A percentile compares a stretch with the other conserved stretches of the same genome.
These are phyloP conservation scores for Plutomurus gul DNA, from an alignment of 1,140 invertebrate genomes.

Conservation along the genomic window DNA sequence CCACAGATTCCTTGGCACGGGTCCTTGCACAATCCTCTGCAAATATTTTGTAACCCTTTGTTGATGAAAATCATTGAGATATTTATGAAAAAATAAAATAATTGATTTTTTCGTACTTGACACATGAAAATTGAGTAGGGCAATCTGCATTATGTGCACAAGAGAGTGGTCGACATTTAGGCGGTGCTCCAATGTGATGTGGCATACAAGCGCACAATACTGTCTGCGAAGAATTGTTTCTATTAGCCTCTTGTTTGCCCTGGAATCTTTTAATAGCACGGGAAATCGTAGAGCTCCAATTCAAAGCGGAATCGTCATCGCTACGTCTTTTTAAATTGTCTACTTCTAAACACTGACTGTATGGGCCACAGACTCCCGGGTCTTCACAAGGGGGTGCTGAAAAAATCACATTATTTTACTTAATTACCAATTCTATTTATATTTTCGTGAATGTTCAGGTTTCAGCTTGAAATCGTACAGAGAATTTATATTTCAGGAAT, in stretches of 20 bases:
- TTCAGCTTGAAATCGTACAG: too few species aligned
- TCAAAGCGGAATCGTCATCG: slow-evolving; percentile 40
- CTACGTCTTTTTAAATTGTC: slow-evolving; percentile 57
- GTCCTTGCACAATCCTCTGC: slow-evolving; percentile 75
- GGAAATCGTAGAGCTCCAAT: slow-evolving; percentile 33
- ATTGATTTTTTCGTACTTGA: slow-evolving; percentile 60
- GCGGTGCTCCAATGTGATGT: slow-evolving; percentile 67
- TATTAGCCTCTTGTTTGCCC: slow-evolving; percentile 6
- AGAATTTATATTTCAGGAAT: not conserved
- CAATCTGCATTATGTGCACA: slow-evolving; percentile 56
- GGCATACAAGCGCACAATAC: slow-evolving; percentile 65
- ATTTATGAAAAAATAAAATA: not conserved
- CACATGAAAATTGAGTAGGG: slow-evolving; percentile 63
- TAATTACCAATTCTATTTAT: too few species aligned
- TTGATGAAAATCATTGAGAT: not conserved
- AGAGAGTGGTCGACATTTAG: slow-evolving; percentile 70
- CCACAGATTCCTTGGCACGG: slow-evolving; percentile 74
- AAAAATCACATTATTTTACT: not conserved
- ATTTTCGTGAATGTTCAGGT: too few species aligned
- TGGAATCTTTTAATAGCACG: slow-evolving; percentile 48
- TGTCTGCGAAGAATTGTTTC: slow-evolving; percentile 43
- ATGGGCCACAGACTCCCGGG: slow-evolving; percentile 64
- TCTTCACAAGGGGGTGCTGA: slow-evolving; percentile 53
- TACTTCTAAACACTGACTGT: slow-evolving; percentile 71
- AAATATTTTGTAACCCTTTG: not conserved